Evolutionary conservation across 2,113 vertebrate genomes (phyloP).

Genomic region (Aegithalos caudatus): DNA sequence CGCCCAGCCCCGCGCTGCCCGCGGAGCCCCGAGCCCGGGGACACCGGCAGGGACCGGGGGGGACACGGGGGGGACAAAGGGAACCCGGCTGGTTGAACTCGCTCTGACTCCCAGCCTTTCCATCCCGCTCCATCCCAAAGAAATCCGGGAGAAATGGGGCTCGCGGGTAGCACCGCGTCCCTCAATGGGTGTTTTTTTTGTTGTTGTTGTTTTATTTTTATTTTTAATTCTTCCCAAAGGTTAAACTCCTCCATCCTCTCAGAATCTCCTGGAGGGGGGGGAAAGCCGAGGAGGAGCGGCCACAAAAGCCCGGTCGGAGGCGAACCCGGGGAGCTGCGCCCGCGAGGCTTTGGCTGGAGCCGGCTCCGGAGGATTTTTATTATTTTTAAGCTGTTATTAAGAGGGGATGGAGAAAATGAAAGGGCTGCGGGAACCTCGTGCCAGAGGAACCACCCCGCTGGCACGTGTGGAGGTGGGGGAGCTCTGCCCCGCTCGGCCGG

Average conservation of each 20-base stretch:
- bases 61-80: neutral
- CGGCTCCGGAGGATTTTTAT: neutral
- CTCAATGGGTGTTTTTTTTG: neutral
- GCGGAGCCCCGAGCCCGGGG: neutral
- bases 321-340: neutral
- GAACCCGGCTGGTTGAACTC: constrained; percentile 25
- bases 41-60: too few relatives aligned
- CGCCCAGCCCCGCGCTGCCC: constrained; percentile 31
- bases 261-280: neutral
- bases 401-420: neutral
- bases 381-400: neutral
- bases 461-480: neutral
- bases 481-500: neutral
- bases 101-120: constrained; percentile 43
- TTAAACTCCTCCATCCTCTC: neutral
- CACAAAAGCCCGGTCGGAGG: constrained; percentile 12
- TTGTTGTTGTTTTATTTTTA: neutral
- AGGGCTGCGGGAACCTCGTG: neutral
- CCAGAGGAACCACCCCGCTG: neutral
- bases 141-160: neutral
- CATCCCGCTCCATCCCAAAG: too few relatives aligned
- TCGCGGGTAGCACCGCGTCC: neutral
- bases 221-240: neutral
- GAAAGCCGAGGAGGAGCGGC: neutral
- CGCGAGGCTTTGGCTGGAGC: neutral